Base-by-base conservation (phyloP, 2,113 vertebrate genomes). In the Peromyscus polionotus region DNA sequence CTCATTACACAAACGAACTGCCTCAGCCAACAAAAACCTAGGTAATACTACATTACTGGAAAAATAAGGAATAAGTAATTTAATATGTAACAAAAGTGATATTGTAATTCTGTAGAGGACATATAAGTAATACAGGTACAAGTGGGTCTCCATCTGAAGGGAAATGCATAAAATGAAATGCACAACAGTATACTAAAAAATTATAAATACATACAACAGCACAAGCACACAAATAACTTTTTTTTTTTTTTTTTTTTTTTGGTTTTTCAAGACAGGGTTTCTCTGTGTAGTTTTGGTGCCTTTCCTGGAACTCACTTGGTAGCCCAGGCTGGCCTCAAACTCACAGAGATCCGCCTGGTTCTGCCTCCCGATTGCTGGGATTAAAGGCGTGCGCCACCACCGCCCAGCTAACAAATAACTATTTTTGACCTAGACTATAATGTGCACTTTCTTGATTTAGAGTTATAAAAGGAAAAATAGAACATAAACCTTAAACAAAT, bases 401-500 rank as follows among this genome's bases (percentile, higher is more conserved):
- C 39, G 39, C 39, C 39, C 39, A 3, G 39, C 39, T 42, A 42
- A 42, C 39, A 42, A 42, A 45, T 67, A 68, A 72, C 80, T 80
- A 45, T 5, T 57, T 70, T 73, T 91, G 54, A 76, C 93, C n/a
- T 88, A 89, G 67, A 72, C 33, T 57, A 33, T 57, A 81, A 85
- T 28, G 31, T n/a, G 83, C 1, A 80, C 19, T 84, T 59, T 85
- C 48, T 94, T 80, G 67, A 91, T 63, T 75, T 67, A 93, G 31
- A 79, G 42, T 86, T 86, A 81, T 8, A 88, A 65, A 84, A 84
- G 63, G 57, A 76, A 92, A 75, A 36, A 70, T 7, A 85, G 16
- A n/a, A 67, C 5, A 73, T 84, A 73, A 94, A 87, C 12, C 59
- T 89, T 67, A 91, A 91, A 61, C 63, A 91, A 95, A 89, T 36